Percentiles rank a stretch among this genome's conserved stretches.
phyloP scores from a whole-genome alignment of 2,797 vertebrate genomes.

The Chaenodraco wilsoni region DNA sequence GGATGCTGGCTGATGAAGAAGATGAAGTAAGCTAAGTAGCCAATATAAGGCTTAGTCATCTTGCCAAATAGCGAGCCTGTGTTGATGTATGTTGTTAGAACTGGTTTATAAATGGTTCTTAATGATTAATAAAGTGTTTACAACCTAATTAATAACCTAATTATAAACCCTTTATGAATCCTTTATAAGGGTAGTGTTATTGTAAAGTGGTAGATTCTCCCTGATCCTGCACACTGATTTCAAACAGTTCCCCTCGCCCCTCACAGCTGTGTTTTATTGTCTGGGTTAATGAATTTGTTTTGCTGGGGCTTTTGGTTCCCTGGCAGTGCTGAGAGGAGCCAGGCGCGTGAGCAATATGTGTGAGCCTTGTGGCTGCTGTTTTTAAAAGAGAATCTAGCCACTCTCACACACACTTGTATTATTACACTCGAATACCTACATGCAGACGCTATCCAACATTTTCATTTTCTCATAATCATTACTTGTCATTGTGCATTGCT shows the following conservation, averaged over 20 bases:
- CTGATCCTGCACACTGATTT: conserved; percentile 71
- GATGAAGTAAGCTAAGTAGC: no score
- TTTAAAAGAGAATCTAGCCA: conserved; percentile 39
- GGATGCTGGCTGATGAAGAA: no score
- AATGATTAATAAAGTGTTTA: no score
- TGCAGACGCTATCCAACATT: conserved; percentile 19
- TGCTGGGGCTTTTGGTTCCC: conserved; percentile 78
- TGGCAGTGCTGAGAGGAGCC: conserved; percentile 71
- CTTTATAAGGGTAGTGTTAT: no score
- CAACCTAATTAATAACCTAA: no score
- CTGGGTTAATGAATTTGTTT: conserved; percentile 83
- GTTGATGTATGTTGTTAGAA: no score
- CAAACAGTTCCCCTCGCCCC: conserved; percentile 68
- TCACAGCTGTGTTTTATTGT: conserved; percentile 83
- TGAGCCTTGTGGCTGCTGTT: conserved; percentile 47
- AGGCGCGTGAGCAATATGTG: conserved; percentile 69
- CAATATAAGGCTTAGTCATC: no score
- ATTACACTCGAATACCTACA: conserved; percentile 5
- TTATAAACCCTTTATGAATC: no score
- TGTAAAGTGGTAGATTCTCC: conserved; percentile 37
- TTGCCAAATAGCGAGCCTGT: no score
- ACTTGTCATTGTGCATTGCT: conserved; percentile 7
- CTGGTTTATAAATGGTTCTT: no score
- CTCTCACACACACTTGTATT: conserved; percentile 4
- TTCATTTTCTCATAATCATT: conserved; percentile 29